Evolutionary conservation across 2,113 vertebrate species (phyloP).

Genomic region (Callipepla californica): DNA sequence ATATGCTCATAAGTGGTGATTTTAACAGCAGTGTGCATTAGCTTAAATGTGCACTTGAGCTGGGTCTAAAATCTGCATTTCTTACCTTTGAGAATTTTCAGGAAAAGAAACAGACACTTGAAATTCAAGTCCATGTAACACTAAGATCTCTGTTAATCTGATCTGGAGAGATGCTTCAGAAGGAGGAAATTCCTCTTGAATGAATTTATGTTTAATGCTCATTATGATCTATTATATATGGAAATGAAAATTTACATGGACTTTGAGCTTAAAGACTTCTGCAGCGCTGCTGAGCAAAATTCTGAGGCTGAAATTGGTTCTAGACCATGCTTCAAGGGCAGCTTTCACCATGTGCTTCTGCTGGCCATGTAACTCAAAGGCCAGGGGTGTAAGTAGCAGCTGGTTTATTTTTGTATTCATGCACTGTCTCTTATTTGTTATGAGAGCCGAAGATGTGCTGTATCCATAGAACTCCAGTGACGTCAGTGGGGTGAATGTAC

Average conservation of each 20-base stretch:
- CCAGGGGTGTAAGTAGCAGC: neutral
- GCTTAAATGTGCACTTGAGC: neutral
- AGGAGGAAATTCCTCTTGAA: neutral
- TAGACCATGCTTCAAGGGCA: neutral
- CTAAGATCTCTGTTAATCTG: neutral
- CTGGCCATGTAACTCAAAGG: neutral
- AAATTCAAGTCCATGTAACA: neutral
- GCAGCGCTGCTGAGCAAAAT: neutral
- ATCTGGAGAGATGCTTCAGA: neutral
- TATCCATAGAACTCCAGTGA: neutral
- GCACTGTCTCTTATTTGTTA: neutral
- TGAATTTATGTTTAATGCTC: neutral
- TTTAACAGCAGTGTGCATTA: slow-evolving; percentile 8
- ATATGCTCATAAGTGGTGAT: neutral
- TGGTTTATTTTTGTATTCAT: neutral
- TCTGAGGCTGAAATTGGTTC: neutral
- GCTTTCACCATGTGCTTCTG: neutral
- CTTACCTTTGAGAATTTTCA: neutral
- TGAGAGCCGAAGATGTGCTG: neutral
- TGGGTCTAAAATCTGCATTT: slow-evolving; percentile 21
- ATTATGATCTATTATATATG: neutral
- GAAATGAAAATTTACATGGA: neutral
- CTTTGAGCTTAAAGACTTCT: neutral
- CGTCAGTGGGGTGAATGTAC: accelerated
- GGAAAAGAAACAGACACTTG: neutral